Conservation (phyloP, 2,888 invertebrate genomes). For the Drosophila tanythrix region DNA sequence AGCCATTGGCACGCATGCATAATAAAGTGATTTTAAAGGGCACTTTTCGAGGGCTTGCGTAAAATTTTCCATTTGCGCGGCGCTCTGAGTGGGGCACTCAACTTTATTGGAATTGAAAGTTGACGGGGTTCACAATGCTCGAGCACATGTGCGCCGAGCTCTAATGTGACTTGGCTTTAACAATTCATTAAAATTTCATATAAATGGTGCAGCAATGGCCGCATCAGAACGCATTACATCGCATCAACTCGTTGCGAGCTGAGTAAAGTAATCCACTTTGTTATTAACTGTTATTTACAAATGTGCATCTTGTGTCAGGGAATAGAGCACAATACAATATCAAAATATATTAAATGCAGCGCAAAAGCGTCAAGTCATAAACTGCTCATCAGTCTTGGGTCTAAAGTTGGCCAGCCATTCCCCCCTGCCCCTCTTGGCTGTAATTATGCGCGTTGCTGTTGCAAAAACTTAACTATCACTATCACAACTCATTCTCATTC, state of each 20-base stretch:
- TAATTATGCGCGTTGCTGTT: constrained; percentile 73
- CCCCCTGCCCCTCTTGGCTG: constrained; percentile 33
- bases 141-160: constrained; percentile 33
- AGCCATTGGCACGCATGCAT: constrained; percentile 75
- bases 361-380: constrained; percentile 83
- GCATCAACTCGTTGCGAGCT: constrained; percentile 2
- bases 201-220: constrained; percentile 35
- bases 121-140: constrained; percentile 7
- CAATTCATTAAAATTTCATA: constrained; percentile 56
- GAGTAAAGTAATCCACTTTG: constrained; percentile 48
- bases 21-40: constrained; percentile 82
- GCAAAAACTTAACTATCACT: constrained; percentile 61
- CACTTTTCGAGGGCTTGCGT: constrained; percentile 61
- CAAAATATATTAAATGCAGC: constrained; percentile 65
- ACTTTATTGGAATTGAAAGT: constrained; percentile 76
- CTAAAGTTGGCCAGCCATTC: constrained; percentile 4
- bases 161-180: constrained; percentile 51
- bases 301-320: constrained; percentile 51
- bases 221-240: constrained; percentile 18
- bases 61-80: constrained; percentile 73
- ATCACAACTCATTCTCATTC: constrained; percentile 66
- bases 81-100: constrained; percentile 62
- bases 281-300: constrained; percentile 73
- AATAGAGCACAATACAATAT: constrained; percentile 12
- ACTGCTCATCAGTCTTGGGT: constrained; percentile 82